Percentiles rank a stretch among this genome's conserved stretches.
These are phyloP conservation scores for Nettapus auritus DNA, from an alignment of 2,113 vertebrate species.

Conservation along the genomic window DNA sequence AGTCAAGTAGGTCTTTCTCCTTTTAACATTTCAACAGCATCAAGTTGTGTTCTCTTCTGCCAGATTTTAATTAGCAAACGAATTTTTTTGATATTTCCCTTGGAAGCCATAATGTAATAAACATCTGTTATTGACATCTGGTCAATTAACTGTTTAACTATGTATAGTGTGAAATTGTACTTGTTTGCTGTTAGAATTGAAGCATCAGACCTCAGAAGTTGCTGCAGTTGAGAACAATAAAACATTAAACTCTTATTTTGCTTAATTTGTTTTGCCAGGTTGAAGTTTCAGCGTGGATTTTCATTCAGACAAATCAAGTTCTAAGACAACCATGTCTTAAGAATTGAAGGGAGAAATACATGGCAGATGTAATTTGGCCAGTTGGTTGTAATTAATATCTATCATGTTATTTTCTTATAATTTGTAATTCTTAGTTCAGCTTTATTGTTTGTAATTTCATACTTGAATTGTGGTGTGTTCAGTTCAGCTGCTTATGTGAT, in stretches of 20 bases:
- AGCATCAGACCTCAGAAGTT: neutral
- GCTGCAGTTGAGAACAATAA: neutral
- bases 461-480: neutral
- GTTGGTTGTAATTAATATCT: neutral
- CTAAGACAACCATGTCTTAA: neutral
- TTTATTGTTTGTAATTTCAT: neutral
- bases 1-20: neutral
- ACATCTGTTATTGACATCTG: neutral
- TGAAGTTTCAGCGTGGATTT: neutral
- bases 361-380: rapidly evolving
- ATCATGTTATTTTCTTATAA: neutral
- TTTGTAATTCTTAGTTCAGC: neutral
- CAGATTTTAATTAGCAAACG: neutral
- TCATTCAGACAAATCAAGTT: neutral
- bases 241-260: neutral
- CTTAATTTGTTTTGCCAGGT: neutral
- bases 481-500: neutral
- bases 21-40: neutral
- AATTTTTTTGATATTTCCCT: neutral
- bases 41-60: neutral
- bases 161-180: neutral
- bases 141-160: neutral
- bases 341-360: neutral
- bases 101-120: neutral
- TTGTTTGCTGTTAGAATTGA: neutral